Evolutionary conservation across 2,797 vertebrate genomes (phyloP), one percentile per base, ranked within the genome.

Genomic region (Enteromius thamalakanensis): DNA sequence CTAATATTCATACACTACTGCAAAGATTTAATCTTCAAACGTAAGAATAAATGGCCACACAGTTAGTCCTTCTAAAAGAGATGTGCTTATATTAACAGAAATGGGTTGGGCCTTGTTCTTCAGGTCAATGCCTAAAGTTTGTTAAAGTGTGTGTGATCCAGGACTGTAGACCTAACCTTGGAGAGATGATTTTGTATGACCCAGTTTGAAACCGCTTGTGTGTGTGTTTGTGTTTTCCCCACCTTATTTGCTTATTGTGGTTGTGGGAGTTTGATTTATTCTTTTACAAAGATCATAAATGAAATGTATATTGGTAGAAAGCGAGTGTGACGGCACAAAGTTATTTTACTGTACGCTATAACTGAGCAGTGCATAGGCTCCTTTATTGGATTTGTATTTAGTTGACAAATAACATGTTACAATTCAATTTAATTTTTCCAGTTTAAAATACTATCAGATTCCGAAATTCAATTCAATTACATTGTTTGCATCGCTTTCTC

Each of bases 31-130:
- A 76, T 60, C 34, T 60, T 60, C 55, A 76, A 9, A 60, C 42
- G 32, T 72, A 64, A 14, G 4, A n/a, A 55, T 86, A 85, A 17
- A 19, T 40, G 60, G 47, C 19, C 72, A 87, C 83, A 7, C 80
- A 76, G 81, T 87, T 82, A 85, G 89, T 85, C 37, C 82, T 53
- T 65, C 26, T 78, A 65, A 51, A 49, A 79, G 3, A 67, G 67
- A 29, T 77, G 15, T 77, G 72, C 72, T 76, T 58, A 15, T 74
- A 26, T 64, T 47, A 64, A 62, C 75, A 65, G 23, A 77, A 78
- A 49, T 3, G 0, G 42, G 42, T 78, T 64, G 23, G 62, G 29
- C 62, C 26, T 64, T 64, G 60, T 64, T 64, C 26, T 64, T 64
- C 3, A 64, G 58, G 26, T 64, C 1, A 15, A 32, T 29, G 32